Percentiles rank a stretch among this genome's conserved stretches.
phyloP scores from a whole-genome alignment of 1,140 invertebrate genomes.

The Drosophila simulans region DNA sequence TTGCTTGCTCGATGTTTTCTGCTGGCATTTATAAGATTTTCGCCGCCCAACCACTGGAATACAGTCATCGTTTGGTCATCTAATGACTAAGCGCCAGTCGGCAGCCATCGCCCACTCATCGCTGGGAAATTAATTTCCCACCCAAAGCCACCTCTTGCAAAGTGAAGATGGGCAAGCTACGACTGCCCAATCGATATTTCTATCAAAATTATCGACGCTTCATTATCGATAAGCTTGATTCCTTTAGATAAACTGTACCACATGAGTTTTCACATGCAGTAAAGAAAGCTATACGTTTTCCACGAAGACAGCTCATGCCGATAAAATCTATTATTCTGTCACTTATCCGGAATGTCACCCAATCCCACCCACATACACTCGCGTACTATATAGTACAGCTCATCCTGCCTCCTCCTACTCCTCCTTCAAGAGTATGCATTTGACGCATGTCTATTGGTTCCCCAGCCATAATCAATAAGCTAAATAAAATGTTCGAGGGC shows the following conservation, averaged over 20 bases:
- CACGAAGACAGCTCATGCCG: no score
- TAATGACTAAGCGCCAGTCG: slow-evolving; percentile 51
- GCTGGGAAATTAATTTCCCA: slow-evolving; percentile 29
- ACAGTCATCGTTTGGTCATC: slow-evolving; percentile 40
- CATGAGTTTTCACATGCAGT: not conserved
- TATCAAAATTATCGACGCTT: not conserved
- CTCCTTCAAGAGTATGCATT: slow-evolving; percentile 9
- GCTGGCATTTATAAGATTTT: slow-evolving; percentile 48
- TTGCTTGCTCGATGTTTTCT: slow-evolving; percentile 31
- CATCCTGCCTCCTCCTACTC: not conserved
- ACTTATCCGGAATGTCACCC: not conserved
- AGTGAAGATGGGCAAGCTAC: not conserved
- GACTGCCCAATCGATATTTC: not conserved
- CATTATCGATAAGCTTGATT: not conserved
- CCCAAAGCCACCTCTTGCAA: not conserved
- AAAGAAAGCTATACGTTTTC: not conserved
- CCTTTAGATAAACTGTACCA: not conserved
- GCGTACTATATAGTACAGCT: not conserved
- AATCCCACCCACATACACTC: not conserved
- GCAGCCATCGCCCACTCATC: slow-evolving; percentile 1
- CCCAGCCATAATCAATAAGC: slow-evolving; percentile 68
- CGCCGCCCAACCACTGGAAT: slow-evolving; percentile 23
- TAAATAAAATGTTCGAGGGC: slow-evolving; percentile 38
- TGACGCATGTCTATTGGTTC: slow-evolving; percentile 74
- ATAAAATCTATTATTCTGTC: not conserved